Conservation (phyloP, 1,140 invertebrate species). For the Papilio glaucus region DNA sequence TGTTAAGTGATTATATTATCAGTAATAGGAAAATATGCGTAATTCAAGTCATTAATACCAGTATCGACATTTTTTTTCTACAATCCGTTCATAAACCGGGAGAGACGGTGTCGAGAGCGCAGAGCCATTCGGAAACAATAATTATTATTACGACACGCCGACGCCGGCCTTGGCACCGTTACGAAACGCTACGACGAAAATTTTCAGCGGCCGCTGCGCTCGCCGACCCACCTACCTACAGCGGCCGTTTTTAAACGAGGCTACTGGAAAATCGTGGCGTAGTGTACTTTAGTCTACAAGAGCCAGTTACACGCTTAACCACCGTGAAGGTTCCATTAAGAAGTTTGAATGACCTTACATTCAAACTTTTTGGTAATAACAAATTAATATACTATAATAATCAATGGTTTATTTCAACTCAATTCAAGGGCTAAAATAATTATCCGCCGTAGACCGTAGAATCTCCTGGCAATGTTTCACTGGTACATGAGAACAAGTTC, state of each 20-base stretch:
- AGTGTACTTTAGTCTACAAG: background rate
- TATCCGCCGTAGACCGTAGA: too few species aligned
- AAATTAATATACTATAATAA: background rate
- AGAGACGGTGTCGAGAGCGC: background rate
- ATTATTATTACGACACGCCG: conserved; percentile 9
- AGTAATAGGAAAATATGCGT: too few species aligned
- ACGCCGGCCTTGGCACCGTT: conserved; percentile 28
- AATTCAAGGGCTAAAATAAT: background rate
- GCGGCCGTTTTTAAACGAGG: conserved; percentile 14
- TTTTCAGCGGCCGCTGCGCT: conserved; percentile 19
- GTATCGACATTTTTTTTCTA: background rate
- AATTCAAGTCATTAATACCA: too few species aligned
- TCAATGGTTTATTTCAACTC: background rate
- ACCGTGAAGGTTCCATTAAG: conserved; percentile 6
- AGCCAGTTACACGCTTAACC: background rate
- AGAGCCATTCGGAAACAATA: conserved; percentile 7
- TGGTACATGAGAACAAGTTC: too few species aligned
- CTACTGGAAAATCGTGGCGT: conserved; percentile 12
- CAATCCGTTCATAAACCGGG: background rate
- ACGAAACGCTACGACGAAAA: conserved; percentile 29
- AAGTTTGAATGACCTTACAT: background rate
- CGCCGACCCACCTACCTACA: background rate
- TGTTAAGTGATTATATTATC: too few species aligned
- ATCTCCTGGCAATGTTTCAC: too few species aligned
- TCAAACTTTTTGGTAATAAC: background rate